Evolutionary conservation across 1,140 invertebrate genomes (phyloP), one percentile per base, ranked within the genome.

Genomic region (Drosophila sechellia): DNA sequence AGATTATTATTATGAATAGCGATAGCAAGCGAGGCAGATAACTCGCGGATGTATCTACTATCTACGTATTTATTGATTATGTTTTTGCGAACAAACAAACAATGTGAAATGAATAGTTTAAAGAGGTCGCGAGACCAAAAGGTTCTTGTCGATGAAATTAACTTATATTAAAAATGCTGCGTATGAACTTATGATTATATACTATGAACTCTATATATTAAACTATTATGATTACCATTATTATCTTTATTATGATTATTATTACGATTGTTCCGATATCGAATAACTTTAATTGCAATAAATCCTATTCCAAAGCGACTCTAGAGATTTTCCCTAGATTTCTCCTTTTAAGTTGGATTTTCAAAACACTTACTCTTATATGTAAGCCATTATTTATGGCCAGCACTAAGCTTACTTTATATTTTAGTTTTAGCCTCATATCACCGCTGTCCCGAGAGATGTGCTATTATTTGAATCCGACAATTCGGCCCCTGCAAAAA

Each of bases 141-240:
- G 50, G n/a, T 22, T 22, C 20, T 22, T 22, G 20, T 54, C 6
- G 48, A 74, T 45, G 48, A 42, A 61, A 68, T 84, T 70, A 77
- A 84, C 71, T 80, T 84, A 68, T 80, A 85, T 85, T 84, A 63
- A 85, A 43, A 89, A 79, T 89, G 90, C 90, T 91, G 90, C 90
- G 90, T 91, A 91, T 90, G 90, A 91, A 91, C 90, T 91, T 91
- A 91, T 91, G 90, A 91, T 89, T 89, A 79, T 77, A 77, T 81
- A 90, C 80, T 87, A 79, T 73, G 69, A 79, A 75, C 72, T 84
- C 72, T 84, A 84, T 85, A 72, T 84, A 75, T 84, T 79, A 83
- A 75, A 61, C 77, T 86, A 81, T 78, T 68, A 77, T 77, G 52
- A 77, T 60, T 77, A 77, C 35, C 43, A 54, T 70, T 73, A 69